Evolutionary conservation across 1,140 invertebrate species (phyloP).

Genomic region (Oryctes rhinoceros): DNA sequence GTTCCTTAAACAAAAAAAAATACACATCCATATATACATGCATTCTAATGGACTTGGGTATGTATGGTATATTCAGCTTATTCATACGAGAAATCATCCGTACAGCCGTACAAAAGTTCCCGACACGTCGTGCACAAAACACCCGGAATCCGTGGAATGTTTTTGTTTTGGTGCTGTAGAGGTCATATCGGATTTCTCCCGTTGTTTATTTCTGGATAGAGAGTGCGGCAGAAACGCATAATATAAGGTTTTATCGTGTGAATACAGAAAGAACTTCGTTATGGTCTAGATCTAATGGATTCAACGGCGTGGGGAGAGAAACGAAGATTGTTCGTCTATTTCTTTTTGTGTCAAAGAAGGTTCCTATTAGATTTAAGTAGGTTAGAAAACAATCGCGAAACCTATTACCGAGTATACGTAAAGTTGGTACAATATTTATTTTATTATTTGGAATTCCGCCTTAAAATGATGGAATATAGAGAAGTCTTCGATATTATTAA

Average conservation of each 20-base stretch:
- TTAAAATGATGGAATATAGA: neutral
- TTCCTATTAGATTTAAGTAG: no score
- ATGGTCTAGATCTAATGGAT: neutral
- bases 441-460: no score
- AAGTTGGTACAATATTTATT: no score
- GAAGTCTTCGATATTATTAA: neutral
- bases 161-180: conserved; percentile 30
- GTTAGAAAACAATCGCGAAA: no score
- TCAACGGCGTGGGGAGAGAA: no score
- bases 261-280: neutral
- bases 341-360: no score
- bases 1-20: no score
- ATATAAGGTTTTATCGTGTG: neutral
- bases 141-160: conserved; percentile 10
- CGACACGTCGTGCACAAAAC: conserved; percentile 9
- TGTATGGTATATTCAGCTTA: no score
- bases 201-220: conserved; percentile 21
- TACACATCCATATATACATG: no score
- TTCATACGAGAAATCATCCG: neutral
- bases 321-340: no score
- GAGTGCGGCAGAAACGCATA: neutral
- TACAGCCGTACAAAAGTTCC: neutral
- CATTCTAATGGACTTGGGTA: no score
- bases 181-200: conserved; percentile 25
- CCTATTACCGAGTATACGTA: no score